Evolutionary conservation across 2,888 invertebrate genomes (phyloP).

Genomic region (Colostygia pectinataria): DNA sequence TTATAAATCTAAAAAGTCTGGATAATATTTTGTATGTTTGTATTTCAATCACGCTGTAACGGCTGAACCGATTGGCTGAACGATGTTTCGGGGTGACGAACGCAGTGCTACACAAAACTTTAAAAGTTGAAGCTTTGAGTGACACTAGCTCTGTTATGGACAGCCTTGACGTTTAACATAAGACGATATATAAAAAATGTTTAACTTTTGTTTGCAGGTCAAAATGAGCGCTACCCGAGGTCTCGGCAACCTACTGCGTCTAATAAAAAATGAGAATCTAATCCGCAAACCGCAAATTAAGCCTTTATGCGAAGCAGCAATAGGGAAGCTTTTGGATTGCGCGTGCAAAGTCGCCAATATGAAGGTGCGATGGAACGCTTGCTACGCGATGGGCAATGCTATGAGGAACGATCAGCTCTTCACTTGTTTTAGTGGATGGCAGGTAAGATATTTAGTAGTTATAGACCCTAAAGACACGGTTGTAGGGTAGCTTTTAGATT

Average conservation of each 20-base stretch:
- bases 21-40: too few species aligned
- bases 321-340: conserved; percentile 87
- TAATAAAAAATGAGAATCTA: conserved; percentile 81
- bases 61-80: too few species aligned
- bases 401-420: conserved; percentile 85
- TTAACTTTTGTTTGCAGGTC: conserved; percentile 49
- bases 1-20: too few species aligned
- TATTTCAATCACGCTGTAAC: too few species aligned
- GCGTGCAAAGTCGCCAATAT: conserved; percentile 88
- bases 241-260: conserved; percentile 89
- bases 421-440: conserved; percentile 76
- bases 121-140: too few species aligned
- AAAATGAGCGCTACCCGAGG: conserved; percentile 91
- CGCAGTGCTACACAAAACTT: too few species aligned
- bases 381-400: conserved; percentile 92
- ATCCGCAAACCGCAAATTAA: conserved; percentile 72
- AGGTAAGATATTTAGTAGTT: conserved; percentile 53
- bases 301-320: conserved; percentile 81
- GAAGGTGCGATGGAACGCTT: conserved; percentile 97
- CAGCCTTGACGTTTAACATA: not conserved
- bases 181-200: not conserved
- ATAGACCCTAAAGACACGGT: not conserved
- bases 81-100: too few species aligned
- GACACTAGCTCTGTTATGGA: too few species aligned
- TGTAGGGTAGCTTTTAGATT: too few species aligned